A percentile compares a stretch with the other conserved stretches of the same genome.
Evolutionary conservation across 2,797 vertebrate genomes (phyloP).

Genomic region (Stomatorhinus walkeri): DNA sequence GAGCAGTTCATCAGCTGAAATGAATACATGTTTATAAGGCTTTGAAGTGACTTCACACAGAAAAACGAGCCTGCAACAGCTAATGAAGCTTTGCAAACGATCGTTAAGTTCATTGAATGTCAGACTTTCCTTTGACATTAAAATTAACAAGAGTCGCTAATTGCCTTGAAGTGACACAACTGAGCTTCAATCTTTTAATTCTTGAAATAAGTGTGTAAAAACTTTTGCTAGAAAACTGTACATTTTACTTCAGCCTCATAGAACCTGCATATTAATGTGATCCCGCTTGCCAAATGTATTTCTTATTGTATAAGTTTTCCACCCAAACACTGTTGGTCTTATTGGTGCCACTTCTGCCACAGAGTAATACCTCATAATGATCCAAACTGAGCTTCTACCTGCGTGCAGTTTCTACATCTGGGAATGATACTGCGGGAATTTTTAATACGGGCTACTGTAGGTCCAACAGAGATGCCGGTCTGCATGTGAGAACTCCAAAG

Average conservation of each 20-base stretch:
- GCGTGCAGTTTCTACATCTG: background rate
- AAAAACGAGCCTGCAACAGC: slow-evolving; percentile 42
- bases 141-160: slow-evolving; percentile 56
- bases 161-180: slow-evolving; percentile 59
- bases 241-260: background rate
- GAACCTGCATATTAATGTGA: background rate
- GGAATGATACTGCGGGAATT: background rate
- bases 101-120: slow-evolving; percentile 52
- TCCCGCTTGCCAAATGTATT: background rate
- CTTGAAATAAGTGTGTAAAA: slow-evolving; percentile 46
- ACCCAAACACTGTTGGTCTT: background rate
- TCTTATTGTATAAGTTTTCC: background rate
- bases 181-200: slow-evolving; percentile 50
- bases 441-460: background rate
- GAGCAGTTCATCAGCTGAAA: slow-evolving; percentile 52
- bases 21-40: slow-evolving; percentile 50
- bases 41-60: slow-evolving; percentile 68
- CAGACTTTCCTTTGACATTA: slow-evolving; percentile 55
- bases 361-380: background rate
- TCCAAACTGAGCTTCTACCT: background rate
- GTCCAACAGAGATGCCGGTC: background rate
- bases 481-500: background rate
- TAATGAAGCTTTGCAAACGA: slow-evolving; percentile 58
- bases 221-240: slow-evolving; percentile 26
- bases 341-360: background rate